A percentile compares a stretch with the other conserved stretches of the same genome.
Conservation (phyloP, 2,113 vertebrate species). For the Ascaphus truei region DNA sequence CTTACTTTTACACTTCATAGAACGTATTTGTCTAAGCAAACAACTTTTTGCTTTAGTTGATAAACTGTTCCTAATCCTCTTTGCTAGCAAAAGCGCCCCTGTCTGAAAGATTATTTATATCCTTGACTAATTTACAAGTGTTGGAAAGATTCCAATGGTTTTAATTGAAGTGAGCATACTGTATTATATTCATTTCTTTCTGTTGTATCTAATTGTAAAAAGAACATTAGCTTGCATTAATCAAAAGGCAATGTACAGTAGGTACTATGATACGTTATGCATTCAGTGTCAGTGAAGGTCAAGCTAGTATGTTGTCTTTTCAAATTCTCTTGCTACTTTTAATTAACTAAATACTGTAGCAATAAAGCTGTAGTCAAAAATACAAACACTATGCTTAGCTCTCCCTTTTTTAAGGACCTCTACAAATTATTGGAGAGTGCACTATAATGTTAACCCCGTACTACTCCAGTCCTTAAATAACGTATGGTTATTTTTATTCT, state of each 20-base stretch:
- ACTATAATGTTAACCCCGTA: too few species aligned
- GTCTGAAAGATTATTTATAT: slow-evolving; percentile 33
- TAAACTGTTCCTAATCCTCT: slow-evolving; percentile 21
- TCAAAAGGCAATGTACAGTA: neutral
- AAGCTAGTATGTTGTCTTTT: too few species aligned
- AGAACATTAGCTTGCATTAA: slow-evolving; percentile 9
- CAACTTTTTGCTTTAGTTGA: neutral
- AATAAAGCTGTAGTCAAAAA: too few species aligned
- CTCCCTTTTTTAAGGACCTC: too few species aligned
- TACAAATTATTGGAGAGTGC: too few species aligned
- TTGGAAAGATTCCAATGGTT: slow-evolving; percentile 9
- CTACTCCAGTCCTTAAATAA: too few species aligned
- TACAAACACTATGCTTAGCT: too few species aligned
- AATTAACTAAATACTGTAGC: too few species aligned
- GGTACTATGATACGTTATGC: too few species aligned
- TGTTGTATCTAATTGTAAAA: neutral
- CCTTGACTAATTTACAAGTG: slow-evolving; percentile 28
- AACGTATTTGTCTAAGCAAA: slow-evolving; percentile 1
- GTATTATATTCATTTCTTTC: slow-evolving; percentile 9
- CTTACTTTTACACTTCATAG: neutral
- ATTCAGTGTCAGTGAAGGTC: too few species aligned
- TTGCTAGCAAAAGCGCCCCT: neutral
- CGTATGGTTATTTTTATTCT: too few species aligned
- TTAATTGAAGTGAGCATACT: slow-evolving; percentile 22
- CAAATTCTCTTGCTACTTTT: too few species aligned